These are phyloP conservation scores for Goniozus legneri DNA, from an alignment of 1,140 invertebrate genomes.

Conservation along the genomic window DNA sequence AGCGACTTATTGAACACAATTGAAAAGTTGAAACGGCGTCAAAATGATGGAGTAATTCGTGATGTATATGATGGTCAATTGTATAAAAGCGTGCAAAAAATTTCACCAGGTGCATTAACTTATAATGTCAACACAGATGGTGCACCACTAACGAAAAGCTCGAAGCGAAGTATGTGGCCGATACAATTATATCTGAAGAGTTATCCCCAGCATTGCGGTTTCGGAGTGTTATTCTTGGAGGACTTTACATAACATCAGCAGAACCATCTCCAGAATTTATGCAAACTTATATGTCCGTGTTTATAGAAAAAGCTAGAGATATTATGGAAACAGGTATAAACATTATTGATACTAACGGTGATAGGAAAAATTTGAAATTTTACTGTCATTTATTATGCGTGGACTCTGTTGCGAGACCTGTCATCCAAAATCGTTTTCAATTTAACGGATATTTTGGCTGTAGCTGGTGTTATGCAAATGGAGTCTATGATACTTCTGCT, in stretches of 20 bases:
- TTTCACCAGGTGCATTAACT: not conserved
- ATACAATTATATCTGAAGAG: slow-evolving; percentile 21
- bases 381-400: slow-evolving; percentile 12
- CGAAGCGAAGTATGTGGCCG: slow-evolving; percentile 15
- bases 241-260: slow-evolving; percentile 11
- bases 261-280: slow-evolving; percentile 13
- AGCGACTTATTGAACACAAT: not conserved
- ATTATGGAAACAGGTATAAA: not conserved
- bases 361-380: not conserved
- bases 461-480: slow-evolving; percentile 22
- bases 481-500: too few relatives aligned
- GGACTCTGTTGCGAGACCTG: slow-evolving; percentile 24
- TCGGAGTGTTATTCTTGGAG: slow-evolving; percentile 14
- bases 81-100: not conserved
- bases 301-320: not conserved
- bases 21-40: not conserved
- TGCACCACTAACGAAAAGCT: slow-evolving; percentile 15
- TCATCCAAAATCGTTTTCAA: slow-evolving; percentile 25
- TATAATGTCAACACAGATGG: slow-evolving; percentile 23
- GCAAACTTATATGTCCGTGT: slow-evolving; percentile 16
- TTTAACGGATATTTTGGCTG: slow-evolving; percentile 11
- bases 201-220: slow-evolving; percentile 13
- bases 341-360: not conserved
- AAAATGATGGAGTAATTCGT: not conserved
- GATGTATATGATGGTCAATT: not conserved